A percentile compares a stretch with the other conserved stretches of the same genome.
phyloP scores from a whole-genome alignment of 1,140 invertebrate genomes.

The Nebria ingens region DNA sequence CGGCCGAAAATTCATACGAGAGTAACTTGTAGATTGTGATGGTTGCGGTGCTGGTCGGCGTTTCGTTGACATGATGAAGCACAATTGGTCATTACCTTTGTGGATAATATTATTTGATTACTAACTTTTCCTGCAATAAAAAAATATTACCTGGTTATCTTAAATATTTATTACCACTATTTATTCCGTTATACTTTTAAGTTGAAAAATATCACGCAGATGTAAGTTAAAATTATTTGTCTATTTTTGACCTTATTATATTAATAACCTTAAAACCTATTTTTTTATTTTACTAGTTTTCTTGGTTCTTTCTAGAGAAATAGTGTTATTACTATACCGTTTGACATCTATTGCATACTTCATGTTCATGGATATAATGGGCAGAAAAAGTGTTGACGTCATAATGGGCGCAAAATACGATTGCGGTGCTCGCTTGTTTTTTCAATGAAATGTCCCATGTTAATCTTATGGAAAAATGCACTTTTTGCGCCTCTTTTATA shows the following conservation, averaged over 20 bases:
- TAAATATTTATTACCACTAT: not conserved
- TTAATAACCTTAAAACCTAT: not conserved
- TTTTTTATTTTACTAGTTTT: not conserved
- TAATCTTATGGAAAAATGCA: too few species aligned
- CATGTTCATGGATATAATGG: too few species aligned
- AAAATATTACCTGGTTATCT: not conserved
- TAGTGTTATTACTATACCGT: too few species aligned
- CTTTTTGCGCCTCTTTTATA: too few species aligned
- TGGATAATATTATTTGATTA: not conserved
- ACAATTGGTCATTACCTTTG: not conserved
- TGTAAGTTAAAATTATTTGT: not conserved
- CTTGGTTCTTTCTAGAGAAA: not conserved
- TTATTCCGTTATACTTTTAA: not conserved
- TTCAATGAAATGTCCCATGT: too few species aligned
- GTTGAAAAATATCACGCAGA: not conserved
- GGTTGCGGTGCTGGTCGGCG: constrained; percentile 21
- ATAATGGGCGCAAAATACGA: too few species aligned
- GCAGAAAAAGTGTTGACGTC: too few species aligned
- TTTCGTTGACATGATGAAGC: constrained; percentile 25
- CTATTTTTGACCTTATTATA: constrained; percentile 2
- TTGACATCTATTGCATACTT: not conserved
- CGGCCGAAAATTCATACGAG: constrained; percentile 43
- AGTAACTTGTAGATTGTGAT: constrained; percentile 14
- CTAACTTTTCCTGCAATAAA: not conserved
- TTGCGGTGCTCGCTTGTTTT: too few species aligned